phyloP scores from a whole-genome alignment of 2,113 vertebrate genomes.

The Chionis minor region DNA sequence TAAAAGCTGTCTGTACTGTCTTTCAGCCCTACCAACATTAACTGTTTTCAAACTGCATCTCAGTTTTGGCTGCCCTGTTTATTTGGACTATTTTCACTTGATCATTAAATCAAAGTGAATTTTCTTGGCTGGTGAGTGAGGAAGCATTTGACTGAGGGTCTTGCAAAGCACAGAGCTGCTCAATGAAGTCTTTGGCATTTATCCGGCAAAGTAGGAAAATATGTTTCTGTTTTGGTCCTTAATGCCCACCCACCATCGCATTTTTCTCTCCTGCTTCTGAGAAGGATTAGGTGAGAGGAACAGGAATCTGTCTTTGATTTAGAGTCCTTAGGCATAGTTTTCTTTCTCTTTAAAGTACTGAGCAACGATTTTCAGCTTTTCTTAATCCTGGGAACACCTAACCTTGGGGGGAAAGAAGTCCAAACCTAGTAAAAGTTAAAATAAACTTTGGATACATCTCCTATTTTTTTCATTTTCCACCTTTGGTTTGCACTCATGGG shows the following conservation, averaged over 20 bases:
- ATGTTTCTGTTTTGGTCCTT: neutral
- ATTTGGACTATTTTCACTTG: neutral
- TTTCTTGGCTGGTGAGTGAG: neutral
- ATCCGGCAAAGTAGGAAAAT: neutral
- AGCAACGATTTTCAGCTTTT: neutral
- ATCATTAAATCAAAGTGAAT: neutral
- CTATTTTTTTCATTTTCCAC: neutral
- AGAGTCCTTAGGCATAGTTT: neutral
- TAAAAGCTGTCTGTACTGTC: neutral
- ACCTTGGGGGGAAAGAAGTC: neutral
- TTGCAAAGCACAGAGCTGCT: neutral
- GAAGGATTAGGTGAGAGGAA: neutral
- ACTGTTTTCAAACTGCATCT: neutral
- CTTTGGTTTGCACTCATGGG: neutral
- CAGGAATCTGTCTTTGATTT: conserved; percentile 27
- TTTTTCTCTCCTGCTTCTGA: neutral
- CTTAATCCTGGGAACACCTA: neutral
- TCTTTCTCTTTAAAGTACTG: neutral
- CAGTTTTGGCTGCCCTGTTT: neutral
- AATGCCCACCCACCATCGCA: neutral
- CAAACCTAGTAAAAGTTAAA: neutral
- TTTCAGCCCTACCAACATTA: neutral
- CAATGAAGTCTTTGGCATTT: neutral
- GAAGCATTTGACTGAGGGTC: neutral
- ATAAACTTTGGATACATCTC: neutral